Percentiles rank a stretch among this genome's conserved stretches.
Evolutionary conservation across 2,888 invertebrate genomes (phyloP).

Genomic region (Pheosia tremula): DNA sequence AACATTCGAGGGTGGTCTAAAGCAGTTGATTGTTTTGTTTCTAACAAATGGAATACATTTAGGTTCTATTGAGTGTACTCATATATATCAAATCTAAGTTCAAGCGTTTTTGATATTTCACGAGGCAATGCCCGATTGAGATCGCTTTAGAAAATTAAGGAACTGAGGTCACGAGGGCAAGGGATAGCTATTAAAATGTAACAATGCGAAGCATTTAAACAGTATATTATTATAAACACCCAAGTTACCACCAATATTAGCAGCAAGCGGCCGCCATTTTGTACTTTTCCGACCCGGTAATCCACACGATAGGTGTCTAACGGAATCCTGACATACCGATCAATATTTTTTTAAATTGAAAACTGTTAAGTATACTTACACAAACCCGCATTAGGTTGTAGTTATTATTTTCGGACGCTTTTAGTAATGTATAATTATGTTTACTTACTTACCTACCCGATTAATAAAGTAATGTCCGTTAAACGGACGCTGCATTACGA

Average conservation of each 20-base stretch:
- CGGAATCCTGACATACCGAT: constrained; percentile 7
- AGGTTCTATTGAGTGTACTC: too few species aligned
- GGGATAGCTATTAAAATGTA: too few species aligned
- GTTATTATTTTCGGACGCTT: too few species aligned
- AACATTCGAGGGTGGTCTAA: constrained; percentile 11
- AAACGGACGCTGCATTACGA: too few species aligned
- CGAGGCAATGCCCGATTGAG: neutral
- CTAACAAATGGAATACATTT: constrained; percentile 7
- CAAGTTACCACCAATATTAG: neutral
- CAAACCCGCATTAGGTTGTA: neutral
- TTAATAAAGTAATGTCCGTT: too few species aligned
- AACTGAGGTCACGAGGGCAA: too few species aligned
- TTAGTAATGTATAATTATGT: too few species aligned
- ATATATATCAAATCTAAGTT: too few species aligned
- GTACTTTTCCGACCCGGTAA: constrained; percentile 21
- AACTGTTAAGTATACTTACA: neutral
- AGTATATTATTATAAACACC: too few species aligned
- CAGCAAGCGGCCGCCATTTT: constrained; percentile 34
- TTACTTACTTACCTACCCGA: too few species aligned
- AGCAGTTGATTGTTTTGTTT: neutral
- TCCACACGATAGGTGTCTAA: constrained; percentile 10
- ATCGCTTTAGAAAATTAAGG: neutral
- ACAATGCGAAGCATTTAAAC: neutral
- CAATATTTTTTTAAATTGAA: constrained; percentile 5
- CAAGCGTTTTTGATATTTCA: too few species aligned